Conservation (phyloP, 2,797 vertebrate species). For the Microhierax caerulescens region DNA sequence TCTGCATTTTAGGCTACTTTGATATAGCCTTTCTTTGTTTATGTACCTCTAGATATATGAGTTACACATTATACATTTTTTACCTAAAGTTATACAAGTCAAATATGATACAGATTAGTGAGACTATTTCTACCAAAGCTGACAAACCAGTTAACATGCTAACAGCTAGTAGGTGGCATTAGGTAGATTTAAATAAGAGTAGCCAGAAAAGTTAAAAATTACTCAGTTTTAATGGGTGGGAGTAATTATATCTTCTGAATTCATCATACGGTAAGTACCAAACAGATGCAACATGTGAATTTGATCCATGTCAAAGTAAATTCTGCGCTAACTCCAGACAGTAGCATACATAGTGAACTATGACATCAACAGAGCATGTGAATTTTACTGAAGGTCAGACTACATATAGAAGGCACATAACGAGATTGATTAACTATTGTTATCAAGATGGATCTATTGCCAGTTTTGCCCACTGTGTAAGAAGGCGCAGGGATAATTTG, state of each 20-base stretch:
- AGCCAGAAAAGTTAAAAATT: neutral
- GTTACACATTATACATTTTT: neutral
- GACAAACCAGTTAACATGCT: neutral
- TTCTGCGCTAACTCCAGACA: neutral
- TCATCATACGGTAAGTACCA: neutral
- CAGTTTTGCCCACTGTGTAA: neutral
- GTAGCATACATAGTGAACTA: neutral
- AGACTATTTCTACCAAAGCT: neutral
- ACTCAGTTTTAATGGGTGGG: neutral
- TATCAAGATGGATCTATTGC: neutral
- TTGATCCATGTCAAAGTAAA: neutral
- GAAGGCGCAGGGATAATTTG: neutral
- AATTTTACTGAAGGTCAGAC: neutral
- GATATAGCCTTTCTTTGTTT: neutral
- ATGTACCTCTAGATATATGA: neutral
- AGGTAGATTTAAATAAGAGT: neutral
- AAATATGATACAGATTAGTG: neutral
- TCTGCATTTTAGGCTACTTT: neutral
- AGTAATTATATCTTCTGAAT: neutral
- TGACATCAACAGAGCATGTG: neutral
- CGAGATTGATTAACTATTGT: neutral
- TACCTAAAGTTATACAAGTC: neutral
- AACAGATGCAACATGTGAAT: neutral
- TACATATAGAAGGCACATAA: neutral
- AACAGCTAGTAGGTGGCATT: neutral